These are phyloP conservation scores for Xestia sexstrigata DNA, from an alignment of 2,888 invertebrate species.

Conservation along the genomic window DNA sequence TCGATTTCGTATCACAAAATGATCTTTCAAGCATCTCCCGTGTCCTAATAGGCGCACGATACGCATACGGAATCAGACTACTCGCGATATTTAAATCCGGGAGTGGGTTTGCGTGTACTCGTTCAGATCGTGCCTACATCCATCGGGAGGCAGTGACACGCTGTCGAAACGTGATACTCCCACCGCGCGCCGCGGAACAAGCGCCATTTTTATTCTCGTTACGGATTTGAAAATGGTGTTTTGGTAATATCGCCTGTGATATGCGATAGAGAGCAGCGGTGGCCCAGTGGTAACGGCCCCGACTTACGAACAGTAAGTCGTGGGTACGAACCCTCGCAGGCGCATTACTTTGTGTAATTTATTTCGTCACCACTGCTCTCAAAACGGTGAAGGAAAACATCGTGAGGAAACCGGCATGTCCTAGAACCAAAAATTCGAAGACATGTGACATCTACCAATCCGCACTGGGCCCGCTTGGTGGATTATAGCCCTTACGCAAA, in stretches of 20 bases:
- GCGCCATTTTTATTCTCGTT: conserved; percentile 48
- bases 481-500: too few relatives aligned
- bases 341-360: too few relatives aligned
- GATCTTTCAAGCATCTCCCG: not conserved
- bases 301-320: too few relatives aligned
- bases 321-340: too few relatives aligned
- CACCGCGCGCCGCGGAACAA: conserved; percentile 53
- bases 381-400: too few relatives aligned
- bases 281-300: too few relatives aligned
- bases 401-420: too few relatives aligned
- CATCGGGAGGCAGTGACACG: conserved; percentile 59
- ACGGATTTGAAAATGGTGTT: conserved; percentile 36
- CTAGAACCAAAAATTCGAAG: too few relatives aligned
- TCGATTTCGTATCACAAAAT: not conserved
- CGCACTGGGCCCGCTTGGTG: too few relatives aligned
- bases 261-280: too few relatives aligned
- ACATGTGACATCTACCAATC: too few relatives aligned
- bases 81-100: conserved; percentile 69
- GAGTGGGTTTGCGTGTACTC: conserved; percentile 75
- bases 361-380: too few relatives aligned
- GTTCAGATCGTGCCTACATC: conserved; percentile 18
- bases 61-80: conserved; percentile 43
- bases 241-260: conserved; percentile 1
- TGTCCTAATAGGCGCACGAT: not conserved
- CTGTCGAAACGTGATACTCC: conserved; percentile 71